Conservation (phyloP, 2,888 invertebrate genomes). For the Molanna angustata region DNA sequence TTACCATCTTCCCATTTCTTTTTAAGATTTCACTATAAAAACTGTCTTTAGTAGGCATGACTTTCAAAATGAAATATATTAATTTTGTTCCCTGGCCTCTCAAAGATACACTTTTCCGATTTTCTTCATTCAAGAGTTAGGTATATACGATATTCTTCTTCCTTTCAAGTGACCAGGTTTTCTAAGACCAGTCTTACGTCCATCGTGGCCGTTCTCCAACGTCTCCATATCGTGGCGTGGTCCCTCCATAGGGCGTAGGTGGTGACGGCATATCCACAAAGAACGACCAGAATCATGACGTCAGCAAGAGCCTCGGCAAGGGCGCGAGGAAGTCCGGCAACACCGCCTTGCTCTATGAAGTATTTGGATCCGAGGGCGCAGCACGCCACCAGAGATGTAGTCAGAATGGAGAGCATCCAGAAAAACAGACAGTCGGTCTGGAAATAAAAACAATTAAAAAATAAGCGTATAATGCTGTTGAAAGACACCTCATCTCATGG, state of each 20-base stretch:
- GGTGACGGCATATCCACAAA: constrained; percentile 62
- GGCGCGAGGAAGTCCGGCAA: constrained; percentile 58
- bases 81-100: no score
- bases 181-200: constrained; percentile 58
- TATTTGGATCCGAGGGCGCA: constrained; percentile 65
- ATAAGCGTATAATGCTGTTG: not conserved
- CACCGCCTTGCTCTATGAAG: constrained; percentile 64
- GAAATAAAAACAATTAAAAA: constrained; percentile 3
- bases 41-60: no score
- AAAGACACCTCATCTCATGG: not conserved
- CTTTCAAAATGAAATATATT: no score
- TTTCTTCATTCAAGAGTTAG: no score
- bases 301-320: constrained; percentile 62
- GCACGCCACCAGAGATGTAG: constrained; percentile 60
- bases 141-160: no score
- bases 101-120: no score
- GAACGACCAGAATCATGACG: constrained; percentile 60
- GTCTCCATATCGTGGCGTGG: constrained; percentile 67
- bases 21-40: no score
- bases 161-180: no score
- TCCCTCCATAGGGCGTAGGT: constrained; percentile 64
- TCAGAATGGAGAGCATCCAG: constrained; percentile 63
- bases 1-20: no score
- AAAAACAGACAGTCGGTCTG: constrained; percentile 65
- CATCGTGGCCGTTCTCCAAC: constrained; percentile 64